Evolutionary conservation across 2,113 vertebrate genomes (phyloP).

Genomic region (Microcebus lehilahytsara): DNA sequence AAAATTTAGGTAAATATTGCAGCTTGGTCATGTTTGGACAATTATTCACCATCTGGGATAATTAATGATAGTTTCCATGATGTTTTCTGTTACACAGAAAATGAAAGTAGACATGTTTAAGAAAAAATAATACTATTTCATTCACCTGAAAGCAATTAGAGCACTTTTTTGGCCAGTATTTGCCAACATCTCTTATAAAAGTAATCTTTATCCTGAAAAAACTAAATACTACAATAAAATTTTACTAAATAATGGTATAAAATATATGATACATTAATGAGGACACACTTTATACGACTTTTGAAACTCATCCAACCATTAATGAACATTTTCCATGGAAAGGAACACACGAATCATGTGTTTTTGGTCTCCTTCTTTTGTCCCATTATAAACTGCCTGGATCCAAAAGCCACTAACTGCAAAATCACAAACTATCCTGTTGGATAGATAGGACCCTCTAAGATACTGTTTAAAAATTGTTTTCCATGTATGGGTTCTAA

Average conservation of each 20-base stretch:
- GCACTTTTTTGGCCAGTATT: not conserved
- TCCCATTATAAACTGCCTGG: not conserved
- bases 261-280: not conserved
- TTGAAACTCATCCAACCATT: not conserved
- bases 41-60: not conserved
- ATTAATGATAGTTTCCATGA: not conserved
- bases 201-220: not conserved
- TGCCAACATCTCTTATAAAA: not conserved
- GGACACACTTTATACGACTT: no score
- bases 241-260: not conserved
- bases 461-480: not conserved
- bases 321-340: not conserved
- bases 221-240: not conserved
- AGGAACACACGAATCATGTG: not conserved
- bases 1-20: not conserved
- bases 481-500: not conserved
- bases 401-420: not conserved
- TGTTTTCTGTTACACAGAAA: not conserved
- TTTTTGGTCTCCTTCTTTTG: not conserved
- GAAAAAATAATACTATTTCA: not conserved
- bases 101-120: not conserved
- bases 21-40: not conserved
- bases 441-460: not conserved
- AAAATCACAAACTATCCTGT: not conserved
- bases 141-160: not conserved